Base-by-base conservation (phyloP, 2,888 invertebrate genomes). In the Orthosia incerta region DNA sequence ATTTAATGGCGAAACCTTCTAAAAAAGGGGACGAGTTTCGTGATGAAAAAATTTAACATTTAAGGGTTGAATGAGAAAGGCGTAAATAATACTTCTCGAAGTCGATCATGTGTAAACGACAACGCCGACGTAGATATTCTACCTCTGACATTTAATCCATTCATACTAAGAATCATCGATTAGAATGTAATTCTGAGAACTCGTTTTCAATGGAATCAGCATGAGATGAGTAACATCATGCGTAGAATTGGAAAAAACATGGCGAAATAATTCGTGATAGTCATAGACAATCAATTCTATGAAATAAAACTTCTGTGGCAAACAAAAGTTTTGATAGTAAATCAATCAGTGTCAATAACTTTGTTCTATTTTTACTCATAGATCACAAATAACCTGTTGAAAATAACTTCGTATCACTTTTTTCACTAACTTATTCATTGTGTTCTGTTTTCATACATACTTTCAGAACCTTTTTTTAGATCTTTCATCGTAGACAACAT, bases 101-200 rank as follows among this genome's bases (percentile, higher is more conserved):
- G 45, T n/a, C 23, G 15, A 26, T 15, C 20, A 57, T 18, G 11
- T 55, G 65, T 51, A 23, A 77, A 67, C 55, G 20, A 48, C 55
- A n/a, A 48, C 31, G 39, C 23, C 20, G 62, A 51, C 4, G 31
- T 63, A 72, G 60, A 60, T 46, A 73, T 62, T 55, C 71, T n/a
- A 80, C 79, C 75, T 74, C 61, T 78, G 78, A 66, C 82, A 76
- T 85, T 80, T 69, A 55, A 56, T 59, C 70, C 75, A 87, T 79
- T 87, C 79, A 78, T 74, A 76, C 64, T 18, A 50, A 71, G 75
- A 80, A 80, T 56, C 64, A 61, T 46, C 59, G 74, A 82, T 85
- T 83, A 78, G 84, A 84, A 84, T 78, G 82, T 82, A 64, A 70
- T 86, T 80, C 84, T 18, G 23, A 77, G 86, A 87, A 86, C 72